These are phyloP conservation scores for Rhingia rostrata DNA, from an alignment of 2,888 invertebrate species.

Conservation along the genomic window DNA sequence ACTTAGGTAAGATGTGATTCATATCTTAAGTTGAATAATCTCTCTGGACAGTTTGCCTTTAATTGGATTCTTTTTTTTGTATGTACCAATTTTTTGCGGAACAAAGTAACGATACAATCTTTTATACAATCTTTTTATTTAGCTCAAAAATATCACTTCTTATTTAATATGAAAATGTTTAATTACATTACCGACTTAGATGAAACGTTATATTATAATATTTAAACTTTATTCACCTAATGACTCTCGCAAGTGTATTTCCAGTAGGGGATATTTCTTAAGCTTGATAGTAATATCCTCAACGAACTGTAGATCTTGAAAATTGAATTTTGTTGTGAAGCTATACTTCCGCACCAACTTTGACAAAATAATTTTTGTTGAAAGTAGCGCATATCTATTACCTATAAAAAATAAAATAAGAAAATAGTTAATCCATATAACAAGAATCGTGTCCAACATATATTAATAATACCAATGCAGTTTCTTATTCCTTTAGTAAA, in stretches of 20 bases:
- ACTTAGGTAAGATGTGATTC: no score
- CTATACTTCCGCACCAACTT: slow-evolving; percentile 79
- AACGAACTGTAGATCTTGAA: slow-evolving; percentile 79
- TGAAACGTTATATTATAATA: not conserved
- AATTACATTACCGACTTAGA: slow-evolving; percentile 8
- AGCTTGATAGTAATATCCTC: slow-evolving; percentile 80
- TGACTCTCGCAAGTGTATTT: slow-evolving; percentile 75
- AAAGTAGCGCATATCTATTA: slow-evolving; percentile 80
- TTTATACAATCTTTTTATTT: no score
- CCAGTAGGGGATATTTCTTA: slow-evolving; percentile 77
- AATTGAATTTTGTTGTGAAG: slow-evolving; percentile 79
- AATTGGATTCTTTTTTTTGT: no score
- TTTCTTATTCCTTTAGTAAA: slow-evolving; percentile 81
- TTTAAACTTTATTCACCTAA: slow-evolving; percentile 1
- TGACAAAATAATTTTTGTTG: slow-evolving; percentile 79
- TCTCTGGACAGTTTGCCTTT: no score
- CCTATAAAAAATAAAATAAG: slow-evolving; percentile 74
- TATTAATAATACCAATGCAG: slow-evolving; percentile 78
- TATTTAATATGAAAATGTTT: not conserved
- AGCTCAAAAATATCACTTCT: no score
- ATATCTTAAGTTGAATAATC: no score
- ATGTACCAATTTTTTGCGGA: no score
- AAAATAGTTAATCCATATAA: not conserved
- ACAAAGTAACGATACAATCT: no score
- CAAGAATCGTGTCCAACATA: not conserved